Conservation (phyloP, 2,113 vertebrate genomes). For the Puma concolor region DNA sequence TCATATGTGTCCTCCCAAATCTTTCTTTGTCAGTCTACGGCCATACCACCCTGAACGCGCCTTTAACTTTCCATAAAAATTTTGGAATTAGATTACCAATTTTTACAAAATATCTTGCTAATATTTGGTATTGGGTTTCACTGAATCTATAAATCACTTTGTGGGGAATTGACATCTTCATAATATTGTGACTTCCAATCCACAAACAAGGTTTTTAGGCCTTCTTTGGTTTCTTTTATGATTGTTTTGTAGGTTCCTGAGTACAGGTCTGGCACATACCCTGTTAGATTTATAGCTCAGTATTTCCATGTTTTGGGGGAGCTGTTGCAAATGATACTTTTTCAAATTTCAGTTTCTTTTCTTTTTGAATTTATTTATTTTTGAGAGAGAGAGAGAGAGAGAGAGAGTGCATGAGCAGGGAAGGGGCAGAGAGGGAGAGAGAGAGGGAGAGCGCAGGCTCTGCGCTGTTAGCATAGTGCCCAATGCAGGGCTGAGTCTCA, state of each 20-base stretch:
- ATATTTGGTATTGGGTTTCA: not conserved
- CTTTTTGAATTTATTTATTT: too few species aligned
- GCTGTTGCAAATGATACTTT: not conserved
- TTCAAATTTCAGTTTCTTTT: not conserved
- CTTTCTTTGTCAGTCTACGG: not conserved
- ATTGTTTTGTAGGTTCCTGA: not conserved
- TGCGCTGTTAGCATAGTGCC: too few species aligned
- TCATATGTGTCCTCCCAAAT: not conserved
- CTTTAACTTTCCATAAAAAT: not conserved
- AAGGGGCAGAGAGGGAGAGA: too few species aligned
- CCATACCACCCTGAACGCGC: too few species aligned
- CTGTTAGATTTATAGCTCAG: not conserved
- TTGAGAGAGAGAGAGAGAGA: too few species aligned
- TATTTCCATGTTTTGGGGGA: not conserved
- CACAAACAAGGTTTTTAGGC: not conserved
- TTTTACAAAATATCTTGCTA: not conserved
- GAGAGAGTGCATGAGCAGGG: too few species aligned
- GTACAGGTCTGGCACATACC: not conserved
- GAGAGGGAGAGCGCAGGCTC: too few species aligned
- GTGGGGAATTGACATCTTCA: not conserved
- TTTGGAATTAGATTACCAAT: not conserved
- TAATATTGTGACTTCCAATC: not conserved
- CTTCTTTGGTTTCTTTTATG: not conserved
- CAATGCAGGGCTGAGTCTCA: too few species aligned
- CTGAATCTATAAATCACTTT: not conserved